Percentiles rank a stretch among this genome's conserved stretches.
These are phyloP conservation scores for Caranx melampygus DNA, from an alignment of 2,113 vertebrate species.

Conservation along the genomic window DNA sequence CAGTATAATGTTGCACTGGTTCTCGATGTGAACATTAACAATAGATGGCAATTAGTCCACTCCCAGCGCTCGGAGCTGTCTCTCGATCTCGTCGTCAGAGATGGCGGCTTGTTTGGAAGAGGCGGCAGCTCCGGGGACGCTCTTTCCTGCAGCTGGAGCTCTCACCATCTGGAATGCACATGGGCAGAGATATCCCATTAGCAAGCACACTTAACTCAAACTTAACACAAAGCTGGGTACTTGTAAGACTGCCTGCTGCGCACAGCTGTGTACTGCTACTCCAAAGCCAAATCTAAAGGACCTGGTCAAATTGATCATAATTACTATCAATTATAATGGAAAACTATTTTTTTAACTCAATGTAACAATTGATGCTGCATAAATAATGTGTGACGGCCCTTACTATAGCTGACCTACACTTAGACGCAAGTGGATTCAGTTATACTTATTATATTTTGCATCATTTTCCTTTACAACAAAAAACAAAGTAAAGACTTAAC, in stretches of 20 bases:
- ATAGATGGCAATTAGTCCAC: constrained; percentile 86
- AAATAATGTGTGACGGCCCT: neutral
- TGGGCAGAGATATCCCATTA: constrained; percentile 39
- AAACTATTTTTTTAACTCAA: neutral
- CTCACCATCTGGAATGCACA: constrained; percentile 90
- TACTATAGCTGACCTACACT: neutral
- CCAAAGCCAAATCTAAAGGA: neutral
- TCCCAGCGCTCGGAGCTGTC: constrained; percentile 94
- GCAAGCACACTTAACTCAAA: constrained; percentile 15
- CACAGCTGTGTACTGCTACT: constrained; percentile 1
- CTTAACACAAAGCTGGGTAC: neutral
- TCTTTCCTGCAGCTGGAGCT: constrained; percentile 91
- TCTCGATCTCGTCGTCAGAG: constrained; percentile 97
- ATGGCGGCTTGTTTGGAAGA: constrained; percentile 88
- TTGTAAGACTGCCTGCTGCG: neutral
- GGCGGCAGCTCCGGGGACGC: constrained; percentile 87
- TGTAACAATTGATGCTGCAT: neutral
- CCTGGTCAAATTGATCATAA: neutral
- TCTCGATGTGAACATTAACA: constrained; percentile 32
- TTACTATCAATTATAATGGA: neutral
- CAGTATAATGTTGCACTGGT: constrained; percentile 41
- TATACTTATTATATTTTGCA: neutral
- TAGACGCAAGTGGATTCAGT: neutral
- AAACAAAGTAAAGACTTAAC: neutral
- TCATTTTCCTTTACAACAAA: neutral